Base-by-base conservation (phyloP, 2,113 vertebrate species). In the Uria aalge region DNA sequence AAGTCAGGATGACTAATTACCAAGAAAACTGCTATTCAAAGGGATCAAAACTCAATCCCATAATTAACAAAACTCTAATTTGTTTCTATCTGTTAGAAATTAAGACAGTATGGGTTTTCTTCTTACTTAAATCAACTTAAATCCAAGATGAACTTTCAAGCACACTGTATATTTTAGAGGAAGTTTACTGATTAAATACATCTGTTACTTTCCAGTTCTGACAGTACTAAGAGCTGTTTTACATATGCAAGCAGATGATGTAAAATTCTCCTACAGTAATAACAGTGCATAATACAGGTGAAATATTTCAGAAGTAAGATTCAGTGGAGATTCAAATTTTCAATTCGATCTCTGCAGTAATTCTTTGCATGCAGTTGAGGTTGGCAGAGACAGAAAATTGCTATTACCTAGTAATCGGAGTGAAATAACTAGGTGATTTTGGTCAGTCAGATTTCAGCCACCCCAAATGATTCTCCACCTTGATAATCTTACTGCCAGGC, bases 1-100 rank as follows among this genome's bases (percentile, higher is more conserved):
- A 95, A 97, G 82, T 83, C 71, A 95, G 71, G 59, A 94, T 96
- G 88, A 94, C 47, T 92, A 94, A 85, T 74, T 96, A 91, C 73
- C 74, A 84, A 72, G 60, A 59, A 94, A 84, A 80, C 48, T 40
- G 68, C 79, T 82, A 60, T 74, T 91, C 83, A 92, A 48, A 82
- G 52, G 27, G 56, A 87, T 82, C 80, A 87, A 64, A 78, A 63
- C 56, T 74, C 80, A 78, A 80, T 76, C 69, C 69, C 17, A 15
- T 75, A 86, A 81, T 86, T 95, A 91, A 68, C 43, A 81, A 81
- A 92, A 79, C 34, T 22, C 32, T 69, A n/a, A 82, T 89, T 91
- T 90, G 47, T 81, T 89, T 74, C 72, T 83, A 11, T 66, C 50
- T 60, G 34, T n/a, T 71, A 66, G 53, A 82, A 92, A 92, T 74